Base-by-base conservation (phyloP, 2,797 vertebrate genomes). In the Lacerta viridis region DNA sequence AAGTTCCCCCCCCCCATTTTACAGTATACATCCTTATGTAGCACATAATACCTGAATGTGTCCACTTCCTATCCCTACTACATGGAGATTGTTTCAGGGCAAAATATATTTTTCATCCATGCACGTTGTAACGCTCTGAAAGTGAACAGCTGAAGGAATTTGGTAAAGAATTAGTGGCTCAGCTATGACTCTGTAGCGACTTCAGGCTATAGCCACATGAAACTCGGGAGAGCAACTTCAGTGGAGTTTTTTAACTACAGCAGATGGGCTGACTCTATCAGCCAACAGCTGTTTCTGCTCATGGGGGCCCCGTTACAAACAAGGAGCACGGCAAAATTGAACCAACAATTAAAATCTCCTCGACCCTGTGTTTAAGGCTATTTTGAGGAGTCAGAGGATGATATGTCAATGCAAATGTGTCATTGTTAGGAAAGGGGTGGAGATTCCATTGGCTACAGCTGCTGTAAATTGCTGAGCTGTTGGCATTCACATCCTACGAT, bases 321-420 rank as follows among this genome's bases (percentile, higher is more conserved):
- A 68, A 89, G 78, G 78, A 85, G 64, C 84, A 86, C 61, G 55
- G 59, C 33, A 41, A 81, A 85, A 86, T 69, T 89, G 69, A 86
- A 89, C 71, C 79, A 89, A 81, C 71, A 89, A 86, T 89, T 89
- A 89, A 89, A 89, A 89, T 81, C 59, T 68, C 71, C 25, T 81
- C n/a, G 41, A 76, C 71, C 79, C 71, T 89, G 33, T 89, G 71
- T 86, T 89, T 89, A 85, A 82, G 84, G 78, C 83, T 89, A 89
- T 89, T 89, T 89, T 86, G 88, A 81, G 78, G 78, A 89, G 78
- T 61, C 83, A 86, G 69, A 89, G 61, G 59, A 89, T 85, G 59
- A 81, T 80, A 89, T 76, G 43, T 82, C 71, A 69, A 55, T 89
- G 79, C 78, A 80, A 68, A 89, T 85, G 59, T 89, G 83, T 69